Evolutionary conservation across 2,888 invertebrate genomes (phyloP).

Genomic region (Cinara cedri): DNA sequence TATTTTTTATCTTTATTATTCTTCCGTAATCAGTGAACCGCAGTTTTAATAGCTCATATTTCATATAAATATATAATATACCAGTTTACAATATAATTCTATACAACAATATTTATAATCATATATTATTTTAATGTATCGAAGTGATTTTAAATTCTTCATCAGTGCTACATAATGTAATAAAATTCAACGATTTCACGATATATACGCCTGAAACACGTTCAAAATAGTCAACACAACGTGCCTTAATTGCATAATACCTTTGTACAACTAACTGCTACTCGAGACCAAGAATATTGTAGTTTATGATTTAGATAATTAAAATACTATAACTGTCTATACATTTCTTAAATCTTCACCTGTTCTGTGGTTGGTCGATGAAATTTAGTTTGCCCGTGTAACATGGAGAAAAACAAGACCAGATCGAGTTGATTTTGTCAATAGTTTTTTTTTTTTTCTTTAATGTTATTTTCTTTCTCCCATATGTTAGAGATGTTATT

Average conservation of each 20-base stretch:
- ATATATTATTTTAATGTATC: no score
- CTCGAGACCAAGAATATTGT: background rate
- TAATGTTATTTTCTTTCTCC: conserved; percentile 29
- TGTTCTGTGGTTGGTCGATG: background rate
- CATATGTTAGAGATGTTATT: conserved; percentile 26
- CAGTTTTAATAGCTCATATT: no score
- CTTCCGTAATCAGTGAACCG: no score
- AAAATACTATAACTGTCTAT: background rate
- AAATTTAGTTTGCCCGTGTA: background rate
- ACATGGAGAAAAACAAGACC: background rate
- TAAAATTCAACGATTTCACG: background rate
- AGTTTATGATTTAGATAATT: background rate
- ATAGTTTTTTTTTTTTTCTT: conserved; percentile 17
- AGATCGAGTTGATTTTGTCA: conserved; percentile 17
- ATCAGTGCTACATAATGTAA: background rate
- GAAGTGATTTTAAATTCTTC: no score
- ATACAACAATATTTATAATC: no score
- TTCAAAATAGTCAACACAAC: conserved; percentile 47
- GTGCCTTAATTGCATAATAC: background rate
- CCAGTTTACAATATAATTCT: no score
- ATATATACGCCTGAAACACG: conserved; percentile 26
- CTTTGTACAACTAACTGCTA: background rate
- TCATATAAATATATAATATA: no score
- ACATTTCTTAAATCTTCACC: background rate
- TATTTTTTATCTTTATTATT: no score